Evolutionary conservation across 2,797 vertebrate species (phyloP).

Genomic region (Aulostomus chinensis): DNA sequence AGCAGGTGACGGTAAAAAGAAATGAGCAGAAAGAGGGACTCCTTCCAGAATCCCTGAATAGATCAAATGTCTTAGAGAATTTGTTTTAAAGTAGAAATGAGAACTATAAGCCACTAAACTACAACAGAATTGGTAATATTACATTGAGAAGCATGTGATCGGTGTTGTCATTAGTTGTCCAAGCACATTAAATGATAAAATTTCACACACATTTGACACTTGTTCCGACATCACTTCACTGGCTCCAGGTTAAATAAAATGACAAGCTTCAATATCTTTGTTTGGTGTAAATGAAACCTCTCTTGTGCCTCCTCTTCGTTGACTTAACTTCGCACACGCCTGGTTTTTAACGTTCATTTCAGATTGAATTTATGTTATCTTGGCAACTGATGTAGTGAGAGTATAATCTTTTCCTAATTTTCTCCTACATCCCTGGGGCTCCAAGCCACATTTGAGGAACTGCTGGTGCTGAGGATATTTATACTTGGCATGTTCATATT

Average conservation of each 20-base stretch:
- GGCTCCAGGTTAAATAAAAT: neutral
- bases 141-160: neutral
- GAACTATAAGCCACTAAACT: neutral
- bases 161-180: neutral
- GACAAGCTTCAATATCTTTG: neutral
- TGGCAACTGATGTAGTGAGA: constrained; percentile 21
- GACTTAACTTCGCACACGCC: neutral
- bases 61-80: constrained; percentile 30
- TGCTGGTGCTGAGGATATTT: constrained; percentile 41
- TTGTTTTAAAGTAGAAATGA: neutral
- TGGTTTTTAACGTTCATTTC: constrained; percentile 11
- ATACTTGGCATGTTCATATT: constrained; percentile 37
- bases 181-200: constrained; percentile 1
- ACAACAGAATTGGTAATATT: neutral
- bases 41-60: constrained; percentile 33
- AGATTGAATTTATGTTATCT: constrained; percentile 10
- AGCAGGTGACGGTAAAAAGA: constrained; percentile 63
- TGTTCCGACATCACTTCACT: constrained; percentile 1
- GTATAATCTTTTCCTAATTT: constrained; percentile 39
- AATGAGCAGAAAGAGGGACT: constrained; percentile 35
- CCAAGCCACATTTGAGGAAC: constrained; percentile 32
- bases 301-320: constrained; percentile 3
- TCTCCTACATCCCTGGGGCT: constrained; percentile 16
- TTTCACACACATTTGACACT: neutral
- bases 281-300: neutral